Evolutionary conservation across 2,888 invertebrate genomes (phyloP).

Genomic region (Eilema caniola): DNA sequence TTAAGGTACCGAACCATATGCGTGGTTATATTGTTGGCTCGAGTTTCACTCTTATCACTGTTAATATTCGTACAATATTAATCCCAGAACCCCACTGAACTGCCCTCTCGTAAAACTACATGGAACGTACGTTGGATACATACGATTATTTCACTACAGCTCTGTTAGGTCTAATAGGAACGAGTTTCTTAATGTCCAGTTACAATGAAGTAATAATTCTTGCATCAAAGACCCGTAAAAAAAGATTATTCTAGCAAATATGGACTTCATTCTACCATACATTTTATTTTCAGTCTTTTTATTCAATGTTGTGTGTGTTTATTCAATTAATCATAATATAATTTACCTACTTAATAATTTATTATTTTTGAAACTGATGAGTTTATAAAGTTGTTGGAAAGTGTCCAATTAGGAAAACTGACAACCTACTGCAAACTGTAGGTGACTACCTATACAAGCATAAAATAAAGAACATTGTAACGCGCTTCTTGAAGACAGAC

Average conservation of each 20-base stretch:
- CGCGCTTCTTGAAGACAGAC: no score
- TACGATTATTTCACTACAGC: neutral
- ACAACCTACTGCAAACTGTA: no score
- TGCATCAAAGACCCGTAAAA: neutral
- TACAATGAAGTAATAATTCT: neutral
- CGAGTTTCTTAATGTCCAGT: neutral
- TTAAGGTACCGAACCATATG: neutral
- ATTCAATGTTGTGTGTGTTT: neutral
- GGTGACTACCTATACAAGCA: neutral
- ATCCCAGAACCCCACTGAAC: neutral
- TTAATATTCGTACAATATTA: conserved; percentile 2
- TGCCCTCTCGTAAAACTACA: neutral
- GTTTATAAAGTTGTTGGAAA: neutral
- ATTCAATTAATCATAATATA: no score
- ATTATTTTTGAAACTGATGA: no score
- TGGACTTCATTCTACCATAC: neutral
- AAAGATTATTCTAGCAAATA: neutral
- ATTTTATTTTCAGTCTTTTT: neutral
- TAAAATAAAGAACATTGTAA: neutral
- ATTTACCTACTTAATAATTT: no score
- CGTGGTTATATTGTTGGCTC: neutral
- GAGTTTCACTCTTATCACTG: neutral
- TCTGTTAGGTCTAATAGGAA: neutral
- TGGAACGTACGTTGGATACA: neutral
- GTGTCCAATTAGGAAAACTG: neutral